Percentiles rank a stretch among this genome's conserved stretches.
phyloP scores from a whole-genome alignment of 2,888 invertebrate genomes.

The Dicranocentrus wangi region DNA sequence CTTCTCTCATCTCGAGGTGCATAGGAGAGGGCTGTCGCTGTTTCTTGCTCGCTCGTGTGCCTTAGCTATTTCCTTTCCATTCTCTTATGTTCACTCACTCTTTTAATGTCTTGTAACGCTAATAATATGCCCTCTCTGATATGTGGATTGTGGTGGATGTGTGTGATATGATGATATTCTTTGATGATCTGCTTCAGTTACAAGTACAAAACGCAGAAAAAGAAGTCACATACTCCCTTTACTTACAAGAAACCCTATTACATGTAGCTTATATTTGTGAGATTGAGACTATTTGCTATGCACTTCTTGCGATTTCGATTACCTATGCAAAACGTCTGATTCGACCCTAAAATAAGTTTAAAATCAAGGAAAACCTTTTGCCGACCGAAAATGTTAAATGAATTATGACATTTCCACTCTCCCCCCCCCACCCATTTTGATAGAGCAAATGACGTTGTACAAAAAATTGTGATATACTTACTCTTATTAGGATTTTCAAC shows the following conservation, averaged over 20 bases:
- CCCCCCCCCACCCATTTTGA: too few species aligned
- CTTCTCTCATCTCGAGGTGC: slow-evolving; percentile 36
- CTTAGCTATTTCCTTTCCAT: slow-evolving; percentile 26
- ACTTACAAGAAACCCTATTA: too few species aligned
- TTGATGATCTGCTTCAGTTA: slow-evolving; percentile 39
- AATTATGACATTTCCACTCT: too few species aligned
- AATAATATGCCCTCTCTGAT: slow-evolving; percentile 32
- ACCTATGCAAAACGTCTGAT: too few species aligned
- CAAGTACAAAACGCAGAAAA: slow-evolving; percentile 14
- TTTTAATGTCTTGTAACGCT: slow-evolving; percentile 24
- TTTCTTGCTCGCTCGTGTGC: slow-evolving; percentile 33
- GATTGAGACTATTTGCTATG: too few species aligned
- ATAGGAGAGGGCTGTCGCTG: slow-evolving; percentile 37
- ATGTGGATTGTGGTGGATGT: slow-evolving; percentile 8
- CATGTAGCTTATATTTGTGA: not conserved
- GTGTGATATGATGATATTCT: slow-evolving; percentile 34
- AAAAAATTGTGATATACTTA: too few species aligned
- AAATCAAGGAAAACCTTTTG: too few species aligned
- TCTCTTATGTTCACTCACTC: slow-evolving; percentile 24
- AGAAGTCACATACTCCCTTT: slow-evolving; percentile 8
- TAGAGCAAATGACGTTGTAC: too few species aligned
- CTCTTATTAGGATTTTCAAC: too few species aligned
- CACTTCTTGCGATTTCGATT: too few species aligned
- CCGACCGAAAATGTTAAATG: too few species aligned
- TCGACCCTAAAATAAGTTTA: too few species aligned